Evolutionary conservation across 2,888 invertebrate genomes (phyloP), one percentile per base, ranked within the genome.

Genomic region (Chloroclysta siterata): DNA sequence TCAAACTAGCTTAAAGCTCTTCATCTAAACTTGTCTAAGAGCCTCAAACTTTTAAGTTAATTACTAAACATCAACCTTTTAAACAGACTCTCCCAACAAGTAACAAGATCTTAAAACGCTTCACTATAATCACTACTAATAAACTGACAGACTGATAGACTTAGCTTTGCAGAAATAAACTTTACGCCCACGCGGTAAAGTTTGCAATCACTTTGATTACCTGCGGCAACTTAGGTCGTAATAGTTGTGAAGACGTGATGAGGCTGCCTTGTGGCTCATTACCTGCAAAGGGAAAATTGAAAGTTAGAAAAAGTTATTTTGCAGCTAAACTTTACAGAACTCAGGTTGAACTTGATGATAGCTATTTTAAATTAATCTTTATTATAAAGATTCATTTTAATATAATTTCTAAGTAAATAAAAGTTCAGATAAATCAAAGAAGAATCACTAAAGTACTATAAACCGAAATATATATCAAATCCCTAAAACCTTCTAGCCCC

Each of bases 121-220:
- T 36, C 11, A 29, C 48, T 60, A 39, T 48, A 39, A 56, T 48
- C 41, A 48, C 60, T 47, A 53, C 22, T 22, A 36, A 46, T 22
- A 62, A 57, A 42, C 53, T 14, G 41, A 15, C 22, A 47, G 46
- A 33, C 5, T 22, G 48, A 48, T 28, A 41, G 42, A 14, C 42
- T 11, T 10, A 5, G 41, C 46, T 53, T 51, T 51, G 42, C 53
- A 39, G 17, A 50, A 57, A 36, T 53, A 46, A 65, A 29, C 53
- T 57, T 22, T 33, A 57, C 13, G 11, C 39, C 50, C 17, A 50
- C 15, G 60, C 13, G n/a, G n/a, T 62, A 62, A 65, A 65, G 65
- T 61, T 22, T 66, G 17, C 48, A 53, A 55, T 56, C 42, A 50
- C 52, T 63, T 59, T 52, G 55, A 64, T 64, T 60, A 60, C 63